Base-by-base conservation (phyloP, 1,140 invertebrate species). In the Drosophila trapezifrons region DNA sequence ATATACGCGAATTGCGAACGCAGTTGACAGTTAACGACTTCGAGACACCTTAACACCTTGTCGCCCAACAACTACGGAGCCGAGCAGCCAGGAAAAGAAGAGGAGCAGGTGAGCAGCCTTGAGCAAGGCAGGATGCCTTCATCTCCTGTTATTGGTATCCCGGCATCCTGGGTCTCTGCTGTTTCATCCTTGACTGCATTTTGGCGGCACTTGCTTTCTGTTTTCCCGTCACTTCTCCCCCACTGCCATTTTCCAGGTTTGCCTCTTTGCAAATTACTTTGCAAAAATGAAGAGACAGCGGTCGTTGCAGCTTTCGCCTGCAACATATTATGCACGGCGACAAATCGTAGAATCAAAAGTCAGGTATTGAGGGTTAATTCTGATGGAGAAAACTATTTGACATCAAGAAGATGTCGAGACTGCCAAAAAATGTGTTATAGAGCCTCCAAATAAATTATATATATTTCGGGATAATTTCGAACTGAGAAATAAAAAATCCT, bases 251-350 rank as follows among this genome's bases (percentile, higher is more conserved):
- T 67, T 51, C 64, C 45, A 58, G 60, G 55, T 59, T 69, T 74
- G 64, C 80, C 82, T 78, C 86, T 80, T 81, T 85, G 84, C 89
- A 91, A 90, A 90, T 90, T 90, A 82, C 89, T 90, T 90, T 90
- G 89, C 84, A 84, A 82, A 90, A 90, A 89, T 87, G 74, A 80
- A 84, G 74, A 70, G 84, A 89, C 87, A 87, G 78, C 76, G 69
- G 56, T 43, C 22, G 18, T 8, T 38, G 42, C 18, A 18, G 12
- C 22, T 42, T 17, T 32, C 25, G 51, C n/a, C 75, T 60, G 57
- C 46, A 46, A 67, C 62, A 67, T 42, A 57, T 63, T 17, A 17
- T 17, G 42, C 37, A 54, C 51, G 13, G 51, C 32, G 8, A 54
- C 32, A 37, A 54, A 54, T n/a, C 15, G 20, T 10, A 0, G 37